These are phyloP conservation scores for Helicorthomorpha holstii DNA, from an alignment of 1,140 invertebrate genomes.

Conservation along the genomic window DNA sequence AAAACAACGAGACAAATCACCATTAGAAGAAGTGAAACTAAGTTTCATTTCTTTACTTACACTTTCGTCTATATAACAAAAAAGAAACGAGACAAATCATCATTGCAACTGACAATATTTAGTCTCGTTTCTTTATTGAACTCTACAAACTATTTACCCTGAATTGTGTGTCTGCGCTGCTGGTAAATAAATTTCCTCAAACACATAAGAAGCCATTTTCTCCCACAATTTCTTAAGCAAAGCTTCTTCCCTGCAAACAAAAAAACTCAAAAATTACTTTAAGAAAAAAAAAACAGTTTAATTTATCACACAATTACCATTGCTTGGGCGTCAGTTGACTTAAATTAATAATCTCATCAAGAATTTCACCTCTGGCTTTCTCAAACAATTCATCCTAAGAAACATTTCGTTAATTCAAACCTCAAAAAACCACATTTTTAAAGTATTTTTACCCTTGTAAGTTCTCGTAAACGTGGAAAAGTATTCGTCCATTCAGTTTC, in stretches of 20 bases:
- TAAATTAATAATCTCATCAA: conserved; percentile 92
- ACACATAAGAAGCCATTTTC: conserved; percentile 70
- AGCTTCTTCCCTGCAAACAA: conserved; percentile 48
- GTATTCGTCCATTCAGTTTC: conserved; percentile 99
- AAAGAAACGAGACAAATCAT: no score
- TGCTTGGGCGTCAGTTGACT: conserved; percentile 75
- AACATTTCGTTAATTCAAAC: background rate
- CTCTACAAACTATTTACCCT: conserved; percentile 24
- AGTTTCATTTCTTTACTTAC: no score
- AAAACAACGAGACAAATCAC: no score
- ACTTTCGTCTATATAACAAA: no score
- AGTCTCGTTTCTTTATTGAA: no score
- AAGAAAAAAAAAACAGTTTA: no score
- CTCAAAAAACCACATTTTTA: background rate
- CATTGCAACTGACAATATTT: no score
- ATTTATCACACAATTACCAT: conserved; percentile 35
- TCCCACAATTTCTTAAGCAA: conserved; percentile 70
- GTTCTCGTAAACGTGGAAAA: conserved; percentile 80
- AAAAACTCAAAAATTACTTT: no score
- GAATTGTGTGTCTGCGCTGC: conserved; percentile 62
- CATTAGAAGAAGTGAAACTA: no score
- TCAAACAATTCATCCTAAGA: conserved; percentile 82
- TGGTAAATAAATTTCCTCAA: conserved; percentile 90
- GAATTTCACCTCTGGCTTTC: conserved; percentile 82
- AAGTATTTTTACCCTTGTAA: conserved; percentile 48